phyloP scores from a whole-genome alignment of 2,113 vertebrate genomes.

The Gulo gulo region DNA sequence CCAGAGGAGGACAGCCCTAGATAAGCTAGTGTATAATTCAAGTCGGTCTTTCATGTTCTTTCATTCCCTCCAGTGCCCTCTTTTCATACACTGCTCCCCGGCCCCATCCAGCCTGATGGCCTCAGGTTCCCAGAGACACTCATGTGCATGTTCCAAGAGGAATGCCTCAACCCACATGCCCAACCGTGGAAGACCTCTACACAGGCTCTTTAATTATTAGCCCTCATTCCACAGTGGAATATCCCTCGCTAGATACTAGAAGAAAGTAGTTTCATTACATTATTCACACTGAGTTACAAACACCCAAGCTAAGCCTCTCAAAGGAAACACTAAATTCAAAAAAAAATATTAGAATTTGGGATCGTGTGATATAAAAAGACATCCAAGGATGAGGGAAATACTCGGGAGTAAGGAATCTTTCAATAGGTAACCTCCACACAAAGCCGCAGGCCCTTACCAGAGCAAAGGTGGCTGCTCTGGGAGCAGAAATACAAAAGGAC shows the following conservation, averaged over 20 bases:
- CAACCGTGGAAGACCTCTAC: neutral
- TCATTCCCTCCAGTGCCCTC: neutral
- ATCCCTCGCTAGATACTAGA: neutral
- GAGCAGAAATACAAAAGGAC: neutral
- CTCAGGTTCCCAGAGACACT: neutral
- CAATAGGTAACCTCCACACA: neutral
- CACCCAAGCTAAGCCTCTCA: slow-evolving; percentile 5
- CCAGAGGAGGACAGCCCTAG: neutral
- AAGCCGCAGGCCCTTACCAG: neutral
- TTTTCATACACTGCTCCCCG: neutral
- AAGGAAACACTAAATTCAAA: neutral
- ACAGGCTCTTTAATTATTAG: neutral
- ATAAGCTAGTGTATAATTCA: neutral
- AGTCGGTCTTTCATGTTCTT: neutral
- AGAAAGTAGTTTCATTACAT: neutral
- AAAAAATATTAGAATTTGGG: neutral
- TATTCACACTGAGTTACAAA: slow-evolving; percentile 18
- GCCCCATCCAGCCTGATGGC: neutral
- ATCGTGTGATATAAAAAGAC: neutral
- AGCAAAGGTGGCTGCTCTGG: neutral
- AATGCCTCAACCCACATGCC: neutral
- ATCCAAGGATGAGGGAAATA: neutral
- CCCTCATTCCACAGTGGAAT: neutral
- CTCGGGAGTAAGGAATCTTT: neutral
- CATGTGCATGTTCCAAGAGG: neutral